Conservation (phyloP, 53 echinoderm and acorn worm genomes). For the Crossaster papposus region DNA sequence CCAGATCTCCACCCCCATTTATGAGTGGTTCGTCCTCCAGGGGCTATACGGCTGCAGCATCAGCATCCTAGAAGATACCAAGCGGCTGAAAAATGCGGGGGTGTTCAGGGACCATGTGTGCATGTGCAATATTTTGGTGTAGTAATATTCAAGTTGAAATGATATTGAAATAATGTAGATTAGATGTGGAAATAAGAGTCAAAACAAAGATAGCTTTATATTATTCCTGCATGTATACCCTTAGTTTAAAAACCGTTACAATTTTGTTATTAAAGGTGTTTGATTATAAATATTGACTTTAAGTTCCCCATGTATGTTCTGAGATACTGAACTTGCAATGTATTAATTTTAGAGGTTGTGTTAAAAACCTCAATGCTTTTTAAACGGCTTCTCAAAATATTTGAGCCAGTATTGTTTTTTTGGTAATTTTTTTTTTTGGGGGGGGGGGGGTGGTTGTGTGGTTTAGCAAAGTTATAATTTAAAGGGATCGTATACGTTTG, state of each 20-base stretch:
- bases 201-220: neutral
- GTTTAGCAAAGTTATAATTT: too few species aligned
- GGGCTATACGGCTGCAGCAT: neutral
- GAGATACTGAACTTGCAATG: too few species aligned
- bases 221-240: neutral
- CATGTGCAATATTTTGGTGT: constrained; percentile 53
- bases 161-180: neutral
- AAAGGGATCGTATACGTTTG: too few species aligned
- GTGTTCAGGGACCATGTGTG: constrained; percentile 11
- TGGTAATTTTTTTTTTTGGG: too few species aligned
- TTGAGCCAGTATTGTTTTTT: too few species aligned
- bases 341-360: too few species aligned
- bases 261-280: neutral
- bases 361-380: too few species aligned
- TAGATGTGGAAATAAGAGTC: neutral
- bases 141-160: constrained; percentile 27
- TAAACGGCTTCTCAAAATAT: too few species aligned
- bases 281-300: neutral
- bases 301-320: neutral
- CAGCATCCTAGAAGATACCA: constrained; percentile 58
- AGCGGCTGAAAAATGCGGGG: constrained; percentile 2
- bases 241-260: neutral
- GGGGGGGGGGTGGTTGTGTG: too few species aligned
- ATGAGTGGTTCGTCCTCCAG: constrained; percentile 54
- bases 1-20: constrained; percentile 57